Conservation (phyloP, 2,797 vertebrate genomes). For the Notolabrus celidotus region DNA sequence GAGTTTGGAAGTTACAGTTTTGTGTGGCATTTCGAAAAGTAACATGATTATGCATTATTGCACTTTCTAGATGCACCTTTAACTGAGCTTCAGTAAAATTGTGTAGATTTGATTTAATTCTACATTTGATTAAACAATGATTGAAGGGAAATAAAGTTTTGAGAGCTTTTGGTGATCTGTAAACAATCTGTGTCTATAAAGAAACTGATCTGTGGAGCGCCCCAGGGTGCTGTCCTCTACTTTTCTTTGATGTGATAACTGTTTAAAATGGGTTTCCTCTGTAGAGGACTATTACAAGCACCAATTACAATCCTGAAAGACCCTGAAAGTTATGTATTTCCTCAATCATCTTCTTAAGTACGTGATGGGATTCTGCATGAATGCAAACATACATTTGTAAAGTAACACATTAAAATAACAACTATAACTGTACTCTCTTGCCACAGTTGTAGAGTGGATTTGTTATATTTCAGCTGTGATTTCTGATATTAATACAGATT, state of each 20-base stretch:
- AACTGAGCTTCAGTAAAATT: not conserved
- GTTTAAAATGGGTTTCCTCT: no score
- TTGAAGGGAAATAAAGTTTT: not conserved
- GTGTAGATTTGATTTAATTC: not conserved
- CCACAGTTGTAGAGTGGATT: not conserved
- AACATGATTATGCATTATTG: conserved; percentile 35
- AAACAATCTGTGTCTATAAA: not conserved
- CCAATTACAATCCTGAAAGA: no score
- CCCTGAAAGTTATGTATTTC: no score
- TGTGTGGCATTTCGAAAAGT: conserved; percentile 4
- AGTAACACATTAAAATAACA: not conserved
- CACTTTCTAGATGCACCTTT: conserved; percentile 2
- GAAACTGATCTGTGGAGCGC: conserved; percentile 5
- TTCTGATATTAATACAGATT: conserved; percentile 11
- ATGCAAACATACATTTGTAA: not conserved
- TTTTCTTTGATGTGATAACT: conserved; percentile 1
- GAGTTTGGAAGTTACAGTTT: conserved; percentile 9
- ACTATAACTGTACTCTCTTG: not conserved
- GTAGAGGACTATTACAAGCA: no score
- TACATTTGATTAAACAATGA: not conserved
- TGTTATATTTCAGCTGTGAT: conserved; percentile 1
- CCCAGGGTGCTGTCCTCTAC: conserved; percentile 8
- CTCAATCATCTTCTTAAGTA: not conserved
- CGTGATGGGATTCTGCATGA: not conserved
- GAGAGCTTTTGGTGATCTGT: not conserved